Evolutionary conservation across 2,888 invertebrate species (phyloP), one percentile per base, ranked within the genome.

Genomic region (Diogma glabrata): DNA sequence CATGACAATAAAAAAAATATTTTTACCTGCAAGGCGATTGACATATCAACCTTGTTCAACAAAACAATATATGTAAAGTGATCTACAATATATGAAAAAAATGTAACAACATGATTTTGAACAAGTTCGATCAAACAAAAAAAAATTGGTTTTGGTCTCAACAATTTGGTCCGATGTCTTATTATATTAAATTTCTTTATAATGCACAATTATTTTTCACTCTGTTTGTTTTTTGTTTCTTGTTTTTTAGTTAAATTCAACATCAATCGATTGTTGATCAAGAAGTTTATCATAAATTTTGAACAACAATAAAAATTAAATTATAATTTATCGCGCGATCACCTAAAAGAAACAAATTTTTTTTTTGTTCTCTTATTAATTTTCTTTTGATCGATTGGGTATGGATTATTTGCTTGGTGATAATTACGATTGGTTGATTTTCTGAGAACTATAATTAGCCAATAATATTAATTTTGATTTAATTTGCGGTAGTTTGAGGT

Each of bases 151-250:
- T 7, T 20, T 20, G 22, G n/a, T 22, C 20, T 22, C 43, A 16
- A 38, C 7, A 8, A 8, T 23, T 20, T 14, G 20, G 12, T 19
- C 28, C 43, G 26, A 46, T 17, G 46, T 46, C 46, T 46, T 46
- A 46, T 46, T 26, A 46, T 46, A 46, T 46, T 46, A 46, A 46
- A 46, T 46, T 46, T 46, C 46, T 26, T 46, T 46, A 26, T 46
- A 26, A 46, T 46, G 45, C 23, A 24, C 46, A 46, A 46, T 46
- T 24, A 46, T 46, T 46, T 43, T 46, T 46, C 46, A 46, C 46
- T 46, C 24, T 17, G 46, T 46, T 46, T 46, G 46, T 16, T 46
- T 26, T 46, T 46, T 46, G 12, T 8, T n/a, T 14, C 14, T 24
- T 46, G 22, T 4, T 46, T 26, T 26, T 26, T 24, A n/a, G n/a